Evolutionary conservation across 2,888 invertebrate genomes (phyloP).

Genomic region (Drosophila recens): DNA sequence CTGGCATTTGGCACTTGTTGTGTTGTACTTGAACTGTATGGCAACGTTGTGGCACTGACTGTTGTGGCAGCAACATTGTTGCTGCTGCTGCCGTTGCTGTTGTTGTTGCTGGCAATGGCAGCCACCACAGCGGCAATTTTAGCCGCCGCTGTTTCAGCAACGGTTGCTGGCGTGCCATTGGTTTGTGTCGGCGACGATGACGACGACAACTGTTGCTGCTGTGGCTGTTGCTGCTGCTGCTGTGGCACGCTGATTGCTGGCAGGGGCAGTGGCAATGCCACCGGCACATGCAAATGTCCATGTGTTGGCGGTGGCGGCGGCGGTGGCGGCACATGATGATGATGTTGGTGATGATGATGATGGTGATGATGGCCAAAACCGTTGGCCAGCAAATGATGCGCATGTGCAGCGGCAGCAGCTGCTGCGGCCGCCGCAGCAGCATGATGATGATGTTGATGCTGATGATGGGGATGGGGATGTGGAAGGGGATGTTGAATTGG

Average conservation of each 20-base stretch:
- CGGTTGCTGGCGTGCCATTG: constrained; percentile 17
- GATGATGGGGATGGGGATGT: constrained; percentile 33
- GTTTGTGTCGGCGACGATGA: constrained; percentile 20
- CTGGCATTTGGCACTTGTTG: constrained; percentile 70
- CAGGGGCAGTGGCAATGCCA: constrained; percentile 16
- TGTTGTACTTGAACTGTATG: constrained; percentile 54
- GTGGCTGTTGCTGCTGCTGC: constrained; percentile 40
- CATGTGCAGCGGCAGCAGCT: constrained; percentile 51
- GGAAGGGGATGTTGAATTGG: constrained; percentile 58
- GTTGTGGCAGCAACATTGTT: constrained; percentile 8
- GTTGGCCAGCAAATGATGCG: constrained; percentile 54
- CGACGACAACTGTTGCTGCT: constrained; percentile 22
- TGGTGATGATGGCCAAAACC: constrained; percentile 46
- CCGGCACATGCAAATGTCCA: constrained; percentile 34
- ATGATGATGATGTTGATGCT: constrained; percentile 47
- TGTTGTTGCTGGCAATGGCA: constrained; percentile 44
- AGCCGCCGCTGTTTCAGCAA: constrained; percentile 33
- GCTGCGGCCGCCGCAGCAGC: constrained; percentile 54
- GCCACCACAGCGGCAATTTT: constrained; percentile 76
- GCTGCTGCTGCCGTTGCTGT: constrained; percentile 29
- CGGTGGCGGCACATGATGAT: constrained; percentile 25
- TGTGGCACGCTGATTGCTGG: constrained; percentile 27
- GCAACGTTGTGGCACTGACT: constrained; percentile 59
- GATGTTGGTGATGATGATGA: constrained; percentile 49
- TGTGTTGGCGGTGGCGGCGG: constrained; percentile 19